These are phyloP conservation scores for Andrena fulva DNA, from an alignment of 2,888 invertebrate species.

Conservation along the genomic window DNA sequence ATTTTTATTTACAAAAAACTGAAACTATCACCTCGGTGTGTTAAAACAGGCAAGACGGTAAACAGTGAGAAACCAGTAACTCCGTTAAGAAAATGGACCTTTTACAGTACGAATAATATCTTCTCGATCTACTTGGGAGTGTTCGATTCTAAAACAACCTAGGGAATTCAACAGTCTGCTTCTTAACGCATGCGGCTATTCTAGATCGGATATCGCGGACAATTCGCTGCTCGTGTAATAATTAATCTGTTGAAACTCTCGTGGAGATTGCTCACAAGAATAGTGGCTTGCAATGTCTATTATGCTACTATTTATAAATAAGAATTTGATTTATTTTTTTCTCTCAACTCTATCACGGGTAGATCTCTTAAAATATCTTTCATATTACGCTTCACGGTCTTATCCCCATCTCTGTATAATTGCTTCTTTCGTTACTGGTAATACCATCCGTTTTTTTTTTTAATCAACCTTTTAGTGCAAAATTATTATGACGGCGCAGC, in stretches of 20 bases:
- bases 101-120: background rate
- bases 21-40: slow-evolving; percentile 35
- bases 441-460: slow-evolving; percentile 5
- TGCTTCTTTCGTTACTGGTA: slow-evolving; percentile 1
- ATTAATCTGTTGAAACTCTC: slow-evolving; percentile 19
- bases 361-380: slow-evolving; percentile 33
- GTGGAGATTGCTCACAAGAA: slow-evolving; percentile 33
- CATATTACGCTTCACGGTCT: slow-evolving; percentile 8
- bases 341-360: slow-evolving; percentile 39
- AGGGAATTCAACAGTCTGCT: slow-evolving; percentile 12
- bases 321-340: slow-evolving; percentile 60
- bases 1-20: slow-evolving; percentile 61
- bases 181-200: slow-evolving; percentile 11
- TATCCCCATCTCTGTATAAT: background rate
- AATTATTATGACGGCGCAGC: slow-evolving; percentile 9
- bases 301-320: slow-evolving; percentile 62
- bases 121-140: slow-evolving; percentile 13
- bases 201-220: slow-evolving; percentile 15
- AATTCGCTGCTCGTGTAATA: slow-evolving; percentile 37
- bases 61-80: slow-evolving; percentile 17
- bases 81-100: slow-evolving; percentile 31
- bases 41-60: slow-evolving; percentile 44
- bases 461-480: background rate
- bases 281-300: slow-evolving; percentile 35
- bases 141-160: slow-evolving; percentile 27